These are phyloP conservation scores for Rhaphigaster nebulosa DNA, from an alignment of 2,888 invertebrate genomes.

Conservation along the genomic window DNA sequence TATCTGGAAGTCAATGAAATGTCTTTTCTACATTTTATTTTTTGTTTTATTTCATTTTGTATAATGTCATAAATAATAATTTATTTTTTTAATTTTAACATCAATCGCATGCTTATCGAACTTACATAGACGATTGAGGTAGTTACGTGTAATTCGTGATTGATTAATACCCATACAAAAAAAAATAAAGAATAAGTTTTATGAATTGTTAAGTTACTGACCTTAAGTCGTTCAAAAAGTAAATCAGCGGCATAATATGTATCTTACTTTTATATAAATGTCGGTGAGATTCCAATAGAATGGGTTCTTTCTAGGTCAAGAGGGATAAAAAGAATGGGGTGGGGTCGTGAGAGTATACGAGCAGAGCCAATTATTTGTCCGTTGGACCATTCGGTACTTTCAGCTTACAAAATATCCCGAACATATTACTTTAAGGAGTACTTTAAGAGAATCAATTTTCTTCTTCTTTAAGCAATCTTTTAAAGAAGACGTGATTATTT, in stretches of 20 bases:
- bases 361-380: not conserved
- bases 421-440: not conserved
- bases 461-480: not conserved
- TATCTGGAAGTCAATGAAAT: too few relatives aligned
- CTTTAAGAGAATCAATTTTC: not conserved
- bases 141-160: too few relatives aligned
- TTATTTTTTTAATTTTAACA: too few relatives aligned
- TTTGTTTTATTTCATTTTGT: too few relatives aligned
- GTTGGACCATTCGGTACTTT: not conserved
- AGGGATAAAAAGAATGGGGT: not conserved
- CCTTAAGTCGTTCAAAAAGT: not conserved
- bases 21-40: too few relatives aligned
- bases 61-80: too few relatives aligned
- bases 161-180: too few relatives aligned
- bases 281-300: not conserved
- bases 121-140: too few relatives aligned
- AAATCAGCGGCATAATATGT: not conserved
- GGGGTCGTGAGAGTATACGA: not conserved
- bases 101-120: too few relatives aligned
- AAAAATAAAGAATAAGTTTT: too few relatives aligned
- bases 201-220: too few relatives aligned
- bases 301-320: not conserved
- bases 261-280: not conserved
- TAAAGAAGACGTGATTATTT: not conserved
- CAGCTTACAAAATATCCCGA: not conserved